phyloP scores from a whole-genome alignment of 2,113 vertebrate genomes.

The Microtus oregoni region DNA sequence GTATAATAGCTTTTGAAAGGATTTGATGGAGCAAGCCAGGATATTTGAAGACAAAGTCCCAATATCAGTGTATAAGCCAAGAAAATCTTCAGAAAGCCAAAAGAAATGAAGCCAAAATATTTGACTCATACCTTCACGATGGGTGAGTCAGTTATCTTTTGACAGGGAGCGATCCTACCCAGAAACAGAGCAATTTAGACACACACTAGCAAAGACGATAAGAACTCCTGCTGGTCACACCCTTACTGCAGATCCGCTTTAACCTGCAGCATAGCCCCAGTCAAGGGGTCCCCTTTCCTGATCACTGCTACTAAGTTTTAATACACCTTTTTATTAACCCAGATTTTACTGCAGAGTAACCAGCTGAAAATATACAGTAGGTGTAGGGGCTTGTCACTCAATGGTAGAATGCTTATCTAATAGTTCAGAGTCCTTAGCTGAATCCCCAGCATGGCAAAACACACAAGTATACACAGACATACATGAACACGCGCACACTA shows the following conservation, averaged over 20 bases:
- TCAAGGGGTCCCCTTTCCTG: not conserved
- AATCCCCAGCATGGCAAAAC: not conserved
- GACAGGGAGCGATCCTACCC: constrained; percentile 16
- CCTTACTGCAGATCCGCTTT: not conserved
- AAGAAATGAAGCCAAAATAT: constrained; percentile 56
- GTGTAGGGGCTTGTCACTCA: not conserved
- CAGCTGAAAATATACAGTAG: not conserved
- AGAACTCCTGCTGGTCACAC: not conserved
- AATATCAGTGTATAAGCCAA: constrained; percentile 55
- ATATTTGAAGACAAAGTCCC: constrained; percentile 52
- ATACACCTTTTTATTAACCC: not conserved
- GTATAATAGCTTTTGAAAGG: constrained; percentile 54
- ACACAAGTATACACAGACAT: not conserved
- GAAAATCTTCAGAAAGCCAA: constrained; percentile 44
- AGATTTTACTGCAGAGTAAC: not conserved
- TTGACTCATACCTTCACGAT: constrained; percentile 52
- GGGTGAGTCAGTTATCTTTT: constrained; percentile 53
- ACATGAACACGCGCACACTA: not conserved
- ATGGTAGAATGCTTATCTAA: not conserved
- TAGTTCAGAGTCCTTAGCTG: not conserved
- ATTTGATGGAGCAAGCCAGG: constrained; percentile 57
- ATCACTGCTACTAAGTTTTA: constrained; percentile 14
- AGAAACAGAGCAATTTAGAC: constrained; percentile 25
- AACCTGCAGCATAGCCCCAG: not conserved
- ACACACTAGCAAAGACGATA: not conserved